Conservation (phyloP, 2,113 vertebrate genomes). For the Phrynocephalus versicolor region DNA sequence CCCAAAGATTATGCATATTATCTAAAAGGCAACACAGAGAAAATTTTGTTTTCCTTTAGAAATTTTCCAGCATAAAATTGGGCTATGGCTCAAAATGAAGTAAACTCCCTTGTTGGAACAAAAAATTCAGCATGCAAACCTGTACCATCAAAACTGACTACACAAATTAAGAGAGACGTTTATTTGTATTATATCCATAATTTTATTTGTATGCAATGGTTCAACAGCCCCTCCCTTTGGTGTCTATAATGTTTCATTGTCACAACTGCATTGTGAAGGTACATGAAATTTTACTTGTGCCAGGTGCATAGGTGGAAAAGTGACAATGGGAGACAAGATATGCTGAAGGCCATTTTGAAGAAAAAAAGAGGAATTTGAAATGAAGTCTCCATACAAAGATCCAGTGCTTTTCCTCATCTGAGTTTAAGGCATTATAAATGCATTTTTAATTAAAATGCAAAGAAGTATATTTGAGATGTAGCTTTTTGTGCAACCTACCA, state of each 20-base stretch:
- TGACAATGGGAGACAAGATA: neutral
- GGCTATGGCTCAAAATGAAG: no score
- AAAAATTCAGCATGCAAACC: no score
- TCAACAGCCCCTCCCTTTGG: neutral
- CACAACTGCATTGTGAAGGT: neutral
- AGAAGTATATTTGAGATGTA: neutral
- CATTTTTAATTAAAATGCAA: neutral
- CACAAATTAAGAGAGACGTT: neutral
- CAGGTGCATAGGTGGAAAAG: neutral
- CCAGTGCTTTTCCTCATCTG: neutral
- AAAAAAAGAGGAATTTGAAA: neutral
- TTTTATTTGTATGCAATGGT: neutral
- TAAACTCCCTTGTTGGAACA: no score
- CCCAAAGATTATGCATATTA: no score
- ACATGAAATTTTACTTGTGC: neutral
- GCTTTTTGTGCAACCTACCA: neutral
- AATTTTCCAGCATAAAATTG: no score
- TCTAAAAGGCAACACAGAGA: no score
- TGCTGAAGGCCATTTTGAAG: neutral
- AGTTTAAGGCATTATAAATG: neutral
- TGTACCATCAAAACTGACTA: no score
- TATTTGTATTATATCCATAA: neutral
- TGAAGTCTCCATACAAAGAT: neutral
- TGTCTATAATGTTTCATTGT: neutral
- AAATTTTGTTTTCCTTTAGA: no score